Conservation (phyloP, 2,113 vertebrate genomes). For the Okapia johnstoni region DNA sequence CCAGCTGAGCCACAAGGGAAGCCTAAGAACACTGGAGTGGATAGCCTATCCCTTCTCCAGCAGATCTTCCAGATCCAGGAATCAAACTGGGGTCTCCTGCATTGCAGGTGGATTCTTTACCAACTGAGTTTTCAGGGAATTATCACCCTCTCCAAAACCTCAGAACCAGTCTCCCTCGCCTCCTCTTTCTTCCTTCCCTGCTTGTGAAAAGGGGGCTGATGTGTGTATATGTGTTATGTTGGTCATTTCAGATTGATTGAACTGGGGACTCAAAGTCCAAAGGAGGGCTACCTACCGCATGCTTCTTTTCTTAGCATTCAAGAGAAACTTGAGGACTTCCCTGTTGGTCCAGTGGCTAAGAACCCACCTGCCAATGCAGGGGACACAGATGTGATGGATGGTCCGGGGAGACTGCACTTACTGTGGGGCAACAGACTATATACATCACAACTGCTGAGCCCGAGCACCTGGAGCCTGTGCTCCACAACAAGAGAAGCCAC, state of each 20-base stretch:
- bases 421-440: fast-evolving
- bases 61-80: not conserved
- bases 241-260: not conserved
- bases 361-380: not conserved
- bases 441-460: not conserved
- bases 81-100: fast-evolving
- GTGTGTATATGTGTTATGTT: not conserved
- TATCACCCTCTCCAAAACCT: not conserved
- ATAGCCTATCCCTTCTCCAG: not conserved
- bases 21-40: not conserved
- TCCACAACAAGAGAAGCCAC: not conserved
- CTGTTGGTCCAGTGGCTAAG: not conserved
- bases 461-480: not conserved
- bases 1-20: not conserved
- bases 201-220: not conserved
- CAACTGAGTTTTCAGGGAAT: not conserved
- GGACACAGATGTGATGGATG: not conserved
- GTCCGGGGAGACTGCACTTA: not conserved
- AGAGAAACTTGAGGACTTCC: not conserved
- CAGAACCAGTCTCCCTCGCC: not conserved
- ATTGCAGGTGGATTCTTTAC: not conserved
- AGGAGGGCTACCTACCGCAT: not conserved
- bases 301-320: not conserved
- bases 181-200: not conserved
- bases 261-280: not conserved